These are phyloP conservation scores for Salpingus planirostris DNA, from an alignment of 2,888 invertebrate genomes.

Conservation along the genomic window DNA sequence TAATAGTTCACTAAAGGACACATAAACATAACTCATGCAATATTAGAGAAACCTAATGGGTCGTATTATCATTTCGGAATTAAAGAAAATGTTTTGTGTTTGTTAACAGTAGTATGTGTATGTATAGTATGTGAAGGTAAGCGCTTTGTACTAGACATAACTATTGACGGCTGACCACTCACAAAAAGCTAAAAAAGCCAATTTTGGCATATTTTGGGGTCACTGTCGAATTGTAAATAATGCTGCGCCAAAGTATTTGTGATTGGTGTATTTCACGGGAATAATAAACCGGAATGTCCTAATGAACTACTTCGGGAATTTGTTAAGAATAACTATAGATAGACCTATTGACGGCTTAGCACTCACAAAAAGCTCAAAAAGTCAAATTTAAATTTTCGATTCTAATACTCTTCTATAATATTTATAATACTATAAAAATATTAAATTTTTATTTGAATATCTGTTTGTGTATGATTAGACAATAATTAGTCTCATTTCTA, in stretches of 20 bases:
- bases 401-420: too few species aligned
- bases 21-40: too few species aligned
- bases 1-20: too few species aligned
- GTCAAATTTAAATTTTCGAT: too few species aligned
- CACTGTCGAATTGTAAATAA: not conserved
- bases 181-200: not conserved
- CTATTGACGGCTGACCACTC: not conserved
- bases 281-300: not conserved
- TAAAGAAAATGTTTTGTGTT: not conserved
- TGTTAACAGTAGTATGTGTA: not conserved
- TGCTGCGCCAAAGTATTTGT: conserved; percentile 13
- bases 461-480: too few species aligned
- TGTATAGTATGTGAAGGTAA: not conserved
- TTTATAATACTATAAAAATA: too few species aligned
- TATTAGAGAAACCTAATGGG: too few species aligned
- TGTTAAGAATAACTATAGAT: not conserved
- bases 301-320: not conserved
- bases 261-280: conserved; percentile 14
- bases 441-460: too few species aligned
- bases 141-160: too few species aligned
- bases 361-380: too few species aligned
- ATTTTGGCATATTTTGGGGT: not conserved
- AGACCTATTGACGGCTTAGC: too few species aligned
- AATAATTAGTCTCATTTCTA: too few species aligned
- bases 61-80: not conserved